A percentile compares a stretch with the other conserved stretches of the same genome.
These are phyloP conservation scores for Salarias fasciatus DNA, from an alignment of 2,797 vertebrate species.

Conservation along the genomic window DNA sequence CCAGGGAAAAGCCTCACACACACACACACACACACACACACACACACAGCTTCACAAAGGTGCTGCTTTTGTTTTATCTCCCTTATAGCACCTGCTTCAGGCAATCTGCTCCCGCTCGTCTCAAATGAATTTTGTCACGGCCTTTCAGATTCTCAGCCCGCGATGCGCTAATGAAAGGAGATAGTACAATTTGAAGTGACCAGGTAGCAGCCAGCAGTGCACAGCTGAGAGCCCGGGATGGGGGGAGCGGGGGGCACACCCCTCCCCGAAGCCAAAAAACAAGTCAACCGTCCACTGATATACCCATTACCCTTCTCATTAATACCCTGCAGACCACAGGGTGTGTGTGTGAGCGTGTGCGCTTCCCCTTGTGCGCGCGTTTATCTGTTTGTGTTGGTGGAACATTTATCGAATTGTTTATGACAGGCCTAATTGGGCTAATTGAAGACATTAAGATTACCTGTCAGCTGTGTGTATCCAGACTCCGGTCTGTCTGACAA, in stretches of 20 bases:
- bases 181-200: slow-evolving; percentile 98
- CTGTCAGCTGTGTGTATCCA: slow-evolving; percentile 99
- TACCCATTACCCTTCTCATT: slow-evolving; percentile 97
- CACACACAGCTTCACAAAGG: slow-evolving; percentile 63
- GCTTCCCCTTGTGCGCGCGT: slow-evolving; percentile 83
- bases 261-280: slow-evolving; percentile 81
- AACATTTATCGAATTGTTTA: slow-evolving; percentile 99
- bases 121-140: slow-evolving; percentile 99
- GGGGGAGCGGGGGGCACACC: slow-evolving; percentile 61
- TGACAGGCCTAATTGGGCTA: slow-evolving; percentile 99
- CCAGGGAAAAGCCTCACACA: slow-evolving; percentile 41
- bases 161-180: slow-evolving; percentile 98
- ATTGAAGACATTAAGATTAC: slow-evolving; percentile 99
- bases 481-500: slow-evolving; percentile 96
- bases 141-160: slow-evolving; percentile 92
- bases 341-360: slow-evolving; percentile 85
- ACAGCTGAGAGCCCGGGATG: slow-evolving; percentile 88
- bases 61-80: slow-evolving; percentile 89
- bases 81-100: slow-evolving; percentile 95
- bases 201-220: slow-evolving; percentile 92
- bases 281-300: slow-evolving; percentile 90
- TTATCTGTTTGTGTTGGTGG: slow-evolving; percentile 98
- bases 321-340: slow-evolving; percentile 87
- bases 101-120: slow-evolving; percentile 90
- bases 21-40: slow-evolving; percentile 17